These are phyloP conservation scores for Nycticryphes semicollaris DNA, from an alignment of 2,113 vertebrate species.

Conservation along the genomic window DNA sequence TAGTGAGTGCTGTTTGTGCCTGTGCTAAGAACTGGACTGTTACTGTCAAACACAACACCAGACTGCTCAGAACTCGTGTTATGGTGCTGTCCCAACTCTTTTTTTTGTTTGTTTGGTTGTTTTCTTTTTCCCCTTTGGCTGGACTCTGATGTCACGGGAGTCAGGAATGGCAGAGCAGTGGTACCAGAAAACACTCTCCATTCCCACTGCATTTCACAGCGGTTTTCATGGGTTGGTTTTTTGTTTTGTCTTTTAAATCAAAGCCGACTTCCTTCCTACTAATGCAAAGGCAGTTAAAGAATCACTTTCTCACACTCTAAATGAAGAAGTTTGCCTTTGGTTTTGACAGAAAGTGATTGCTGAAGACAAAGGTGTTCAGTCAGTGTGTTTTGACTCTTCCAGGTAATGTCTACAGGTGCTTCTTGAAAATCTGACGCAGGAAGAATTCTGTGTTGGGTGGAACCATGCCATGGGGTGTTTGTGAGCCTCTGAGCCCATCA, in stretches of 20 bases:
- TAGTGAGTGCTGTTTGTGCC: not conserved
- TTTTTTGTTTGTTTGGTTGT: not conserved
- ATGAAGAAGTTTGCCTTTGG: not conserved
- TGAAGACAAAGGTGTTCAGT: not conserved
- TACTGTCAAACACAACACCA: not conserved
- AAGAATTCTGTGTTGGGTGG: not conserved
- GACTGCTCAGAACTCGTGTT: not conserved
- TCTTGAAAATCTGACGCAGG: not conserved
- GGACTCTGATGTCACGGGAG: not conserved
- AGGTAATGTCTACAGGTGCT: not conserved
- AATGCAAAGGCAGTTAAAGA: not conserved
- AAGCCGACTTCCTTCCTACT: not conserved
- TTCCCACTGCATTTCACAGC: not conserved
- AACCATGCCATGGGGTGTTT: fast-evolving
- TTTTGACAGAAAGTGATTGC: not conserved
- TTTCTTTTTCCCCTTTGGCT: not conserved
- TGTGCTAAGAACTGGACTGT: not conserved
- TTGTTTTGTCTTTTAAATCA: not conserved
- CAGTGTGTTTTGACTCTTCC: not conserved
- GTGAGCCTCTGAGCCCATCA: not conserved
- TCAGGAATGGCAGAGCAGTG: not conserved
- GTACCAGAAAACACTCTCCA: not conserved
- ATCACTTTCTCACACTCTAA: not conserved
- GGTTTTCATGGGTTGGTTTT: not conserved
- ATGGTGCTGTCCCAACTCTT: not conserved